Evolutionary conservation across 1,140 invertebrate species (phyloP).

Genomic region (Xylocopa sonorina): DNA sequence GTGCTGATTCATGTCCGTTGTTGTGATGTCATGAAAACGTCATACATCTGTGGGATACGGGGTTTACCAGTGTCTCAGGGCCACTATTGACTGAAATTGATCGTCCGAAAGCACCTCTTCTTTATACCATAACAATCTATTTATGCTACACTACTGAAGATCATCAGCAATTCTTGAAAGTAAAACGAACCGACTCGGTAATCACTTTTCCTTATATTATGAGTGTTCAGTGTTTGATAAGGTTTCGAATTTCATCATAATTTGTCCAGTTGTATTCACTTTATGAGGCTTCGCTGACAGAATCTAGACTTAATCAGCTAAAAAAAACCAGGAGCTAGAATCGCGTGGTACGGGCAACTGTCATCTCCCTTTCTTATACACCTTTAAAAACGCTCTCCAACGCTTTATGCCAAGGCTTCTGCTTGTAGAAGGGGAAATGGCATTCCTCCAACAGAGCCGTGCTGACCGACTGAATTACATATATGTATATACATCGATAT

Average conservation of each 20-base stretch:
- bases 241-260: neutral
- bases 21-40: conserved; percentile 23
- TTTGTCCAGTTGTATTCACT: no score
- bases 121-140: neutral
- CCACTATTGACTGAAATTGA: neutral
- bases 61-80: conserved; percentile 24
- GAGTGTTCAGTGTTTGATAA: neutral
- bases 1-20: conserved; percentile 26
- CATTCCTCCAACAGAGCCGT: conserved; percentile 43
- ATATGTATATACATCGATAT: no score
- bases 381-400: neutral
- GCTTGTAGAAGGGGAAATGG: conserved; percentile 50
- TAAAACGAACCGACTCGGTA: neutral
- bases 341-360: conserved; percentile 12
- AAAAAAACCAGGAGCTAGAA: conserved; percentile 1
- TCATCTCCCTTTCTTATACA: neutral
- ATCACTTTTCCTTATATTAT: neutral
- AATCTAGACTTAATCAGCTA: neutral
- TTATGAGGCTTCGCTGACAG: neutral
- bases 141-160: no score
- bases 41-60: neutral
- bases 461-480: no score
- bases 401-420: conserved; percentile 42
- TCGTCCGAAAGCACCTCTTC: neutral
- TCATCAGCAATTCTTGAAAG: neutral